A percentile compares a stretch with the other conserved stretches of the same genome.
Evolutionary conservation across 2,888 invertebrate species (phyloP).

Genomic region (Polietes domitor): DNA sequence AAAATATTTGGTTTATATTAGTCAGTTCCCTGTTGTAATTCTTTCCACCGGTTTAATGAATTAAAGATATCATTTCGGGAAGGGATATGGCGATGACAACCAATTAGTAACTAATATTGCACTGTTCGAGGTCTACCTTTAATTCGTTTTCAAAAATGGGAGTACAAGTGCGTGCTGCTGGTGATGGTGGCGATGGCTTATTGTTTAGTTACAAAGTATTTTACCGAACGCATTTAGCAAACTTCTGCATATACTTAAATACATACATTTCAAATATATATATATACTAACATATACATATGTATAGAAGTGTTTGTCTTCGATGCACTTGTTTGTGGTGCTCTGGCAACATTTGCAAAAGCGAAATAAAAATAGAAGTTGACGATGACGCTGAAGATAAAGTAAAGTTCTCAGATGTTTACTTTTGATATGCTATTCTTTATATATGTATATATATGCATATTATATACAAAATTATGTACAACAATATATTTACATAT

Average conservation of each 20-base stretch:
- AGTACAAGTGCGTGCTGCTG: constrained; percentile 8
- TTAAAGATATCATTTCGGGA: too few relatives aligned
- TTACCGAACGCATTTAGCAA: constrained; percentile 1
- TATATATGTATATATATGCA: too few relatives aligned
- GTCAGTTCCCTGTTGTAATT: too few relatives aligned
- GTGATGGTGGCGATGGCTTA: constrained; percentile 4
- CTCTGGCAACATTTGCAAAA: background rate
- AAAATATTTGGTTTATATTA: too few relatives aligned
- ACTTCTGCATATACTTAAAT: background rate
- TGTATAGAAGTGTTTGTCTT: background rate
- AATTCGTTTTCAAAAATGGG: background rate
- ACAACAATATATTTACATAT: too few relatives aligned
- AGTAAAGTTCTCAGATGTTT: background rate
- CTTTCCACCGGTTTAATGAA: too few relatives aligned
- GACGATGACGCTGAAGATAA: background rate
- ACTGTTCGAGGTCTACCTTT: background rate
- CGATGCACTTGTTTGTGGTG: background rate
- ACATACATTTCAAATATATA: background rate
- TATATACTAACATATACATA: background rate
- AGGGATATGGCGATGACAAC: too few relatives aligned
- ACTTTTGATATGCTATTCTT: background rate
- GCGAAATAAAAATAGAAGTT: background rate
- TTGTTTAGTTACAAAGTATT: constrained; percentile 11
- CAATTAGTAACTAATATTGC: background rate
- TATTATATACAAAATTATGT: background rate